Evolutionary conservation across 2,888 invertebrate species (phyloP), one percentile per base, ranked within the genome.

Genomic region (Dione vanillae): DNA sequence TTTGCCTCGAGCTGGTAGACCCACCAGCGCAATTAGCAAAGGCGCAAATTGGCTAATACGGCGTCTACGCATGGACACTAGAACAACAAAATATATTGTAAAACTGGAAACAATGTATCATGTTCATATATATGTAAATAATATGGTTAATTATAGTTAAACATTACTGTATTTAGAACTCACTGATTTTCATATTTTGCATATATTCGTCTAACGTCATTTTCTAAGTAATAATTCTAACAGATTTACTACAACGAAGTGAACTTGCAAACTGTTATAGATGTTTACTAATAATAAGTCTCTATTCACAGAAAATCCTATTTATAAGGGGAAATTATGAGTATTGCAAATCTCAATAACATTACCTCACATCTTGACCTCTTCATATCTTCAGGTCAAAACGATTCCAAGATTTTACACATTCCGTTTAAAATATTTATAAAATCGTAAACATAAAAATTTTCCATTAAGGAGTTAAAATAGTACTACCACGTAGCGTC

Each of bases 1-100:
- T 92, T 99, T 99, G 73, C 98, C 98, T 40, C 98, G 94, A 19
- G 98, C 98, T 0, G 98, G 98, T 72, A 98, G 92, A 19, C 98
- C 98, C 47, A 98, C 98, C 93, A 97, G 96, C 43, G 97, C 97
- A 77, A 98, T 97, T 71, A 98, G 95, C 74, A 97, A 94, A 1
- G 97, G 97, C 35, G 95, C 88, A 66, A 93, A 94, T 77, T 92
- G 89, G 71, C 89, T 90, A 80, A 94, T 88, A 69, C 92, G 88
- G 65, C 88, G 90, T 56, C 91, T 90, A 27, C 94, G 93, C 80
- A 91, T 87, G 49, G 91, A 85, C 76, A 92, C 95, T 95, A 87
- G 35, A 88, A 88, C 76, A 83, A 85, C 61, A 68, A 8, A 75
- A 67, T 7, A 64, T 37, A 45, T 12, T 16, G 37, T 45, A 19